These are phyloP conservation scores for Eulemur mongoz DNA, from an alignment of 2,797 vertebrate genomes.

Conservation along the genomic window DNA sequence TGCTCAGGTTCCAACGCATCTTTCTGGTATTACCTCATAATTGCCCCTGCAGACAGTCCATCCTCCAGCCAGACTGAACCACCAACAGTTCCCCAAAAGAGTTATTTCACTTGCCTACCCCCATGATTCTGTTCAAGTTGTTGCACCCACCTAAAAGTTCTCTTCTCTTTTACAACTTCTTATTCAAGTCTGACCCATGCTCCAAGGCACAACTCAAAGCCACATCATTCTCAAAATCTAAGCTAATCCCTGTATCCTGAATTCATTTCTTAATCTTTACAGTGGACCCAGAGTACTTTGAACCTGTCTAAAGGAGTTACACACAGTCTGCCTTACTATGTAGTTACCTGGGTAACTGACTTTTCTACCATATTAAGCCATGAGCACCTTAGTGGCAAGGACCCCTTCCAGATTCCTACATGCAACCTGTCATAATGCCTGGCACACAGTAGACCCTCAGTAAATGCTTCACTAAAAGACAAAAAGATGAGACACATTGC, in stretches of 20 bases:
- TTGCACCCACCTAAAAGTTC: neutral
- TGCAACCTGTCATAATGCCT: neutral
- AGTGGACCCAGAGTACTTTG: neutral
- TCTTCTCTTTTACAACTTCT: neutral
- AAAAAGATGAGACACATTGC: neutral
- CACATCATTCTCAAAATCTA: neutral
- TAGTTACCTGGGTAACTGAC: neutral
- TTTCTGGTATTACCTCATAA: neutral
- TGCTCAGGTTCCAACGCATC: neutral
- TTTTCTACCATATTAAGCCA: conserved; percentile 23
- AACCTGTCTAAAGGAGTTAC: neutral
- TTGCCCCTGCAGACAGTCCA: neutral
- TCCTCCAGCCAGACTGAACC: neutral
- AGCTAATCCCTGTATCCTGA: neutral
- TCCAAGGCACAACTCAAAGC: neutral
- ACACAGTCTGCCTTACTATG: neutral
- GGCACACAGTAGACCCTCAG: neutral
- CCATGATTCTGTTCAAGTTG: neutral
- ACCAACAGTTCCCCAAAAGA: neutral
- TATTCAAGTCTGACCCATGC: neutral
- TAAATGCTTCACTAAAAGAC: neutral
- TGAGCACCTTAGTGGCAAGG: neutral
- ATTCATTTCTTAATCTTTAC: neutral
- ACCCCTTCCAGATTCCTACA: neutral
- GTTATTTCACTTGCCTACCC: neutral